Percentiles rank a stretch among this genome's conserved stretches.
Evolutionary conservation across 2,888 invertebrate species (phyloP).

Genomic region (Drosophila melanosoma): DNA sequence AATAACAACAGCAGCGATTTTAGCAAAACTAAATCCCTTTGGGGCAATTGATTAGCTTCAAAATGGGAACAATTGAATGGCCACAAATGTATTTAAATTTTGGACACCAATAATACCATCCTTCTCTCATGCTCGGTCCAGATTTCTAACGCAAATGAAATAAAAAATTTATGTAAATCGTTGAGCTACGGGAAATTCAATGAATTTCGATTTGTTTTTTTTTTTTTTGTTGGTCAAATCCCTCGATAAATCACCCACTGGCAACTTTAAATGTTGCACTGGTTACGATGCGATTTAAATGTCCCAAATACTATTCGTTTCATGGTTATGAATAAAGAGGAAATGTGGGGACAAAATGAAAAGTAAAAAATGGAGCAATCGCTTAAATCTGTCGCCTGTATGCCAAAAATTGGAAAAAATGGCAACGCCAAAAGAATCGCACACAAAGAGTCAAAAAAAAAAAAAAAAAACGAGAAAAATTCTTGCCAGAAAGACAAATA

Average conservation of each 20-base stretch:
- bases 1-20: slow-evolving; percentile 21
- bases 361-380: slow-evolving; percentile 36
- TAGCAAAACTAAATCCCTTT: slow-evolving; percentile 52
- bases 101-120: slow-evolving; percentile 18
- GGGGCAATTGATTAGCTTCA: slow-evolving; percentile 69
- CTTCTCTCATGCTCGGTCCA: not conserved
- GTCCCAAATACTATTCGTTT: slow-evolving; percentile 29
- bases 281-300: slow-evolving; percentile 42
- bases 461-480: slow-evolving; percentile 3
- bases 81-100: slow-evolving; percentile 56
- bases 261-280: slow-evolving; percentile 42
- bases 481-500: slow-evolving; percentile 49
- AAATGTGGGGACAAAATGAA: not conserved
- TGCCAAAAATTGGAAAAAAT: slow-evolving; percentile 54
- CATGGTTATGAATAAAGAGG: slow-evolving; percentile 48
- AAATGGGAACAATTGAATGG: slow-evolving; percentile 52
- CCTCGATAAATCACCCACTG: slow-evolving; percentile 54
- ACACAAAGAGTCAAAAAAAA: slow-evolving; percentile 2
- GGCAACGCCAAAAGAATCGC: slow-evolving; percentile 37
- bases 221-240: slow-evolving; percentile 18
- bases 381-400: slow-evolving; percentile 40
- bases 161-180: slow-evolving; percentile 71
- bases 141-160: slow-evolving; percentile 56
- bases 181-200: slow-evolving; percentile 61
- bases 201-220: slow-evolving; percentile 57